A percentile compares a stretch with the other conserved stretches of the same genome.
Evolutionary conservation across 2,888 invertebrate species (phyloP).

Genomic region (Acleris cristana): DNA sequence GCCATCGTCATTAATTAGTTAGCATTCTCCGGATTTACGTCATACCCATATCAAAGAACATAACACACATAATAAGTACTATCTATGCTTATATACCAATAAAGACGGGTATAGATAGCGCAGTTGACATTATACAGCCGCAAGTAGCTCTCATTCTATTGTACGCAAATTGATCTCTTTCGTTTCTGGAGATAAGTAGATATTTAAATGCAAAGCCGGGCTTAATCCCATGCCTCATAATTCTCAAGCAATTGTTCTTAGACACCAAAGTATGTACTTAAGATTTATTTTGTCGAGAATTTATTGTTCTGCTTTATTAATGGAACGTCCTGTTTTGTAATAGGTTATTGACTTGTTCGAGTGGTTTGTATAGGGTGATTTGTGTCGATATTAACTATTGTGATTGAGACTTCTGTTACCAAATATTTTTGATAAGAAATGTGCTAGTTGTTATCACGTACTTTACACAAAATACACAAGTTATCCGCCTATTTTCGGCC

Average conservation of each 20-base stretch:
- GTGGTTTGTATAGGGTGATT: not conserved
- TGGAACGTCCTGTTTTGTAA: slow-evolving; percentile 2
- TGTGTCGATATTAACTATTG: not conserved
- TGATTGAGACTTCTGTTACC: not conserved
- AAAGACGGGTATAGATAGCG: slow-evolving; percentile 4
- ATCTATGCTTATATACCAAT: not conserved
- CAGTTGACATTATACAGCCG: slow-evolving; percentile 13
- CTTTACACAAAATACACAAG: not conserved
- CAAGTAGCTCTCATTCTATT: slow-evolving; percentile 31
- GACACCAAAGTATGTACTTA: slow-evolving; percentile 28
- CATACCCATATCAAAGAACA: not conserved
- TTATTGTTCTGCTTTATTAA: slow-evolving; percentile 9
- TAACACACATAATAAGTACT: not conserved
- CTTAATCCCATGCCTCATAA: slow-evolving; percentile 34
- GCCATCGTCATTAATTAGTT: slow-evolving; percentile 24
- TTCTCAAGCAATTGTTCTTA: slow-evolving; percentile 33
- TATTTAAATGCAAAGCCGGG: slow-evolving; percentile 36
- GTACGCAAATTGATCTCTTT: slow-evolving; percentile 38
- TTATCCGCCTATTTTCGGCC: too few species aligned
- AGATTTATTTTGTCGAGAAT: slow-evolving; percentile 17
- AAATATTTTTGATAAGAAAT: not conserved
- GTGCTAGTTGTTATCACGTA: not conserved
- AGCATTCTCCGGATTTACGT: slow-evolving; percentile 9
- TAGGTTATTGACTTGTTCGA: slow-evolving; percentile 5
- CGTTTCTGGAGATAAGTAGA: slow-evolving; percentile 32